Base-by-base conservation (phyloP, 2,797 vertebrate genomes). In the Aselliscus stoliczkanus region DNA sequence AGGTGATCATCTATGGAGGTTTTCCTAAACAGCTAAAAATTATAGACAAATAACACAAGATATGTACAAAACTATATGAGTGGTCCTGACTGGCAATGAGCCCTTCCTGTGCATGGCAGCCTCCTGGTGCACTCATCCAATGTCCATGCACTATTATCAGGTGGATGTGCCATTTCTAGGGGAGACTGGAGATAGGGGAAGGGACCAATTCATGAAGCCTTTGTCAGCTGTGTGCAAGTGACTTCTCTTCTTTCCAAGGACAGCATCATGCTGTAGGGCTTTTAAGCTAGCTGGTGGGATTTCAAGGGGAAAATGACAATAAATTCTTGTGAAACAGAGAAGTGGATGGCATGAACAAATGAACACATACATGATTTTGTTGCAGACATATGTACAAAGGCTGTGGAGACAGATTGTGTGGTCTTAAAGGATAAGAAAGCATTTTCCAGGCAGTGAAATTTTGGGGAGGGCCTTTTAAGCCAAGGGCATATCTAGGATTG, bases 231-330 rank as follows among this genome's bases (percentile, higher is more conserved):
- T 0, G 5, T 11, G 7, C 69, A 54, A 25, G 50, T 27, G 25
- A 34, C n/a, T 39, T 58, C 11, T 60, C 65, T 80, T 62, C 39
- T 52, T 47, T 25, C 18, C 52, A 18, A 81, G 21, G 39, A 11
- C 69, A 21, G 42, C 5, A 8, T 29, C 42, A 25, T 5, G 7
- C 69, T 20, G 0, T 1, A 13, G 31, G 23, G 1, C 27, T 60
- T 73, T 67, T 54, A 9, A 7, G 52, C 12, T 3, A 37, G 20
- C 13, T 25, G 34, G n/a, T 39, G 21, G 13, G 21, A 12, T 0
- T 29, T 1, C 14, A 27, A 60, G 0, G 0, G 5, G 11, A n/a
- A 4, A 42, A 37, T 14, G 39, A 6, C n/a, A 44, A 27, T 20
- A 47, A 39, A 60, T 5, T 29, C 15, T 2, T 34, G 5, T 80